These are phyloP conservation scores for Alectoris magna DNA, from an alignment of 2,797 vertebrate species.

Conservation along the genomic window DNA sequence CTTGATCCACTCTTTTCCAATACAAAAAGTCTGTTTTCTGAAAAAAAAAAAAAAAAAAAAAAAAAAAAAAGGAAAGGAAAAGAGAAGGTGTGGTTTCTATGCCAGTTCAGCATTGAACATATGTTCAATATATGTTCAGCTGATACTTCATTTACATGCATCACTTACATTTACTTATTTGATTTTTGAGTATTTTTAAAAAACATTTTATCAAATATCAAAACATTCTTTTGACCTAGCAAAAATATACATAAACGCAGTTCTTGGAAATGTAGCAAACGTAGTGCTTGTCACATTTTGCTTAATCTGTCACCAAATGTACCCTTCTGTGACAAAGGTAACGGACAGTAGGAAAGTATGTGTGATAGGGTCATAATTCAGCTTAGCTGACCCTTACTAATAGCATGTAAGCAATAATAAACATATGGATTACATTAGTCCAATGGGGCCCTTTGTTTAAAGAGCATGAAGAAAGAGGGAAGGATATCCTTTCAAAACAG, in stretches of 20 bases:
- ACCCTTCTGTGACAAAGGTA: conserved; percentile 16
- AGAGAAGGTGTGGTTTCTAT: neutral
- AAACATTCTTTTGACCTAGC: neutral
- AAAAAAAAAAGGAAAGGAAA: neutral
- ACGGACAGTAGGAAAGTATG: neutral
- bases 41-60: neutral
- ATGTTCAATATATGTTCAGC: neutral
- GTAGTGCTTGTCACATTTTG: neutral
- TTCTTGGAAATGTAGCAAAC: neutral
- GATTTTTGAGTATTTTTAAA: neutral
- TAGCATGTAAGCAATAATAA: neutral
- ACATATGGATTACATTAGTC: conserved; percentile 67
- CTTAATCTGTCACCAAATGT: neutral
- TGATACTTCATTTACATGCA: neutral
- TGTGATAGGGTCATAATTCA: conserved; percentile 37
- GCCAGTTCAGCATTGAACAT: conserved; percentile 2
- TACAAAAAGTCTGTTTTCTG: neutral
- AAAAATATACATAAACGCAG: neutral
- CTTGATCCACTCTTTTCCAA: neutral
- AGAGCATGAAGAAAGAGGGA: conserved; percentile 32
- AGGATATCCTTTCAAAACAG: conserved; percentile 55
- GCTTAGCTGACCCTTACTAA: conserved; percentile 30
- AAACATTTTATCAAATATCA: neutral
- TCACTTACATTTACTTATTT: neutral
- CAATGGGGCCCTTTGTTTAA: conserved; percentile 47